These are phyloP conservation scores for Drosophila takahashii DNA, from an alignment of 1,140 invertebrate genomes.

Conservation along the genomic window DNA sequence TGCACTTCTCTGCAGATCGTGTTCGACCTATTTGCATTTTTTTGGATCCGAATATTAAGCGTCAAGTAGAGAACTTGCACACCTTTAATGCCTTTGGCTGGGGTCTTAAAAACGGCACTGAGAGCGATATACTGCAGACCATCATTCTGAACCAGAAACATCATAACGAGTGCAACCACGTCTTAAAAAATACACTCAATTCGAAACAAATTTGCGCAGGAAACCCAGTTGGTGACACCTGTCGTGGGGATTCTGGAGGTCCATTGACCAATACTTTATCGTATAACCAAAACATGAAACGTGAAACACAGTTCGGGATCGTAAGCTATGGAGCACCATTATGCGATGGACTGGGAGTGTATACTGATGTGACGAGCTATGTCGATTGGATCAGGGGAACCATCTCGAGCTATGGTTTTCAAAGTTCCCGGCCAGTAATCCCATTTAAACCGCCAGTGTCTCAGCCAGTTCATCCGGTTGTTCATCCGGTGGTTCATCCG, in stretches of 20 bases:
- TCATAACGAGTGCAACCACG: not conserved
- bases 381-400: not conserved
- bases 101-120: not conserved
- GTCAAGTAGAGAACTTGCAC: not conserved
- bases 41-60: not conserved
- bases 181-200: not conserved
- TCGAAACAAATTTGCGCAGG: not conserved
- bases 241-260: not conserved
- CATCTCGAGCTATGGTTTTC: not conserved
- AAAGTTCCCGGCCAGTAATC: too few relatives aligned
- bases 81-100: slow-evolving; percentile 1
- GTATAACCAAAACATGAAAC: accelerated
- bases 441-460: too few relatives aligned
- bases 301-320: not conserved
- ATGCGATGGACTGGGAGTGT: not conserved
- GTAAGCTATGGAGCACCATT: not conserved
- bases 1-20: not conserved
- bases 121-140: not conserved
- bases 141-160: not conserved
- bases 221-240: not conserved
- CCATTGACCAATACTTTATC: too few relatives aligned
- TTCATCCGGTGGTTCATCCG: too few relatives aligned
- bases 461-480: too few relatives aligned
- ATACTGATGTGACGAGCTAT: not conserved
- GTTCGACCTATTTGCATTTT: slow-evolving; percentile 12